phyloP scores from a whole-genome alignment of 2,113 vertebrate genomes.

The Seriola quinqueradiata region DNA sequence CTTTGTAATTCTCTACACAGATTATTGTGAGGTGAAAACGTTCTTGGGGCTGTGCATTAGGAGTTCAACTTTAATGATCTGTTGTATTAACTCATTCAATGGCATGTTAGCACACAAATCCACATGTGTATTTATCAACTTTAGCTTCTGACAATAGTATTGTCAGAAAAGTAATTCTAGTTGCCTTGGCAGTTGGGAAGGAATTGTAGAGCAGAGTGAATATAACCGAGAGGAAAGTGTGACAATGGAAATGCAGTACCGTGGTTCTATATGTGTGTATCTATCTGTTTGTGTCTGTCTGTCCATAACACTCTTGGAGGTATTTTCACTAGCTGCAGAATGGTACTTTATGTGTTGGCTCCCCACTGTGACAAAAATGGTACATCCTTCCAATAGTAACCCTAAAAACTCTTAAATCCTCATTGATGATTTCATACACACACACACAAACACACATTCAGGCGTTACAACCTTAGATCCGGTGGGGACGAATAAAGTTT shows the following conservation, averaged over 20 bases:
- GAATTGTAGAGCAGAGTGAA: conserved; percentile 52
- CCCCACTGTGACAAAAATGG: conserved; percentile 21
- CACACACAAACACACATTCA: conserved; percentile 8
- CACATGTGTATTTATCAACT: conserved; percentile 18
- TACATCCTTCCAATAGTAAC: conserved; percentile 23
- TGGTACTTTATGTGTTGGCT: conserved; percentile 23
- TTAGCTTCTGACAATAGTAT: conserved; percentile 14
- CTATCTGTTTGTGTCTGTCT: conserved; percentile 18
- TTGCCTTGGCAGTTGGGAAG: conserved; percentile 54
- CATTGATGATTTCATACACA: conserved; percentile 28
- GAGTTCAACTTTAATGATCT: too few relatives aligned
- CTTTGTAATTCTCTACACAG: too few relatives aligned
- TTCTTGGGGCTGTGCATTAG: too few relatives aligned
- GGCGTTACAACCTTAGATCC: conserved; percentile 9
- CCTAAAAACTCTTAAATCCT: conserved; percentile 17
- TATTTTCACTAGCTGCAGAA: conserved; percentile 44
- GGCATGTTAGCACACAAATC: conserved; percentile 5
- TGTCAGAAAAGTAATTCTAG: too few relatives aligned
- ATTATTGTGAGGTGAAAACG: too few relatives aligned
- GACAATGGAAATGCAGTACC: conserved; percentile 44
- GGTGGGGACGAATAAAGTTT: conserved; percentile 31
- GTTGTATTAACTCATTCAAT: too few relatives aligned
- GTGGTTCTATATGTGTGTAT: conserved; percentile 16
- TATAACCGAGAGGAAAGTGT: conserved; percentile 53
- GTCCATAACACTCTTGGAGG: conserved; percentile 22